Evolutionary conservation across 2,888 invertebrate species (phyloP), one percentile per base, ranked within the genome.

Genomic region (Acrobasis repandana): DNA sequence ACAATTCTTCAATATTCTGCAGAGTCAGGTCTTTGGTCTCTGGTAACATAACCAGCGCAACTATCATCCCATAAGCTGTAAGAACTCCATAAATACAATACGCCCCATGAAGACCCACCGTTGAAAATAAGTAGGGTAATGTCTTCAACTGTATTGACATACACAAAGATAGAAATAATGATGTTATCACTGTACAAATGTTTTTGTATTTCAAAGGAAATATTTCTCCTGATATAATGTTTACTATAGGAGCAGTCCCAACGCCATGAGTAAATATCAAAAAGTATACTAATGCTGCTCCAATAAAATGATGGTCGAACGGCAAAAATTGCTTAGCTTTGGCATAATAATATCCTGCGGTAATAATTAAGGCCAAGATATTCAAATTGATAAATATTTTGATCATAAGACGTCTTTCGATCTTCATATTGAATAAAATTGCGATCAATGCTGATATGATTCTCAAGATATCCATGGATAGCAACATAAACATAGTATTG

Each of bases 171-270:
- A 56, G 10, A 16, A 56, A 43, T 14, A 56, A 43, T 38, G 43
- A 20, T 8, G 15, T 15, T 36, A 56, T 43, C 18, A 34, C 43
- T 43, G 18, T 56, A 56, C 49, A 20, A 16, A 56, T 15, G 16
- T 43, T 20, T 20, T 56, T 56, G 43, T 56, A 43, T 20, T 56
- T 20, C 18, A 43, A 43, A 9, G 56, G 56, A 38, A 56, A 56
- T 18, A 56, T 56, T 43, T 56, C 56, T 38, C 38, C 56, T 18
- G 43, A 38, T 56, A 56, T 56, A 56, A 56, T 56, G 16, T 11
- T 34, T 18, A 56, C 20, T 56, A 56, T 38, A 15, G 56, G 56
- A 18, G 11, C 8, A 38, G 43, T 56, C 14, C 56, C 43, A 5
- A 16, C 20, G 1, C 56, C 38, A 43, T 18, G 8, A 11, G 38